Conservation (phyloP, 2,113 vertebrate species). For the Bostrychus sinensis region DNA sequence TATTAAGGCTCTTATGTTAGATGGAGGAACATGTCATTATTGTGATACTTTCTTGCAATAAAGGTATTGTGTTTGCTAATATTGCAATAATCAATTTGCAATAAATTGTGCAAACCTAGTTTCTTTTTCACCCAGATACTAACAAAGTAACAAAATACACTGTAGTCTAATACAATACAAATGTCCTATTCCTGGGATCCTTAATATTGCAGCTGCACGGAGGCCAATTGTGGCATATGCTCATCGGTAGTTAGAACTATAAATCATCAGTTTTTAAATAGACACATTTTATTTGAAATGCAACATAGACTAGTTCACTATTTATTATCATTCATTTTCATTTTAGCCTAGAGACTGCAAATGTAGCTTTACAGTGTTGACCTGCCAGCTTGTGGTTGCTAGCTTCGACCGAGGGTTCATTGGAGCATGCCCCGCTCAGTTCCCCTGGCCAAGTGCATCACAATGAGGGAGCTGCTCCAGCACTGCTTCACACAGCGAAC, state of each 20-base stretch:
- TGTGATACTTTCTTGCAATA: too few relatives aligned
- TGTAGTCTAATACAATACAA: not conserved
- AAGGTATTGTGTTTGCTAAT: too few relatives aligned
- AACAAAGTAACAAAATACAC: not conserved
- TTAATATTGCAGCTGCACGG: not conserved
- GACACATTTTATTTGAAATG: slow-evolving; percentile 1
- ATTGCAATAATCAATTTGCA: too few relatives aligned
- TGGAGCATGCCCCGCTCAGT: slow-evolving; percentile 28
- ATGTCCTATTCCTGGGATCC: not conserved
- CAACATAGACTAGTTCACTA: not conserved
- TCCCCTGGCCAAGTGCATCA: slow-evolving; percentile 45
- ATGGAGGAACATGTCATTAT: too few relatives aligned
- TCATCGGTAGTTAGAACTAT: not conserved
- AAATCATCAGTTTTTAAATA: slow-evolving; percentile 8
- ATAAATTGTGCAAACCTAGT: too few relatives aligned
- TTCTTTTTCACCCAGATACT: not conserved
- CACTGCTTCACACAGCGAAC: slow-evolving; percentile 35
- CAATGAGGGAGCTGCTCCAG: slow-evolving; percentile 29
- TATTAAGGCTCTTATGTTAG: too few relatives aligned
- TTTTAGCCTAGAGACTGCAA: slow-evolving; percentile 5
- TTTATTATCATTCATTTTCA: slow-evolving; percentile 10
- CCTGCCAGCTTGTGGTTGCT: slow-evolving; percentile 27
- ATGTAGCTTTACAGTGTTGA: slow-evolving; percentile 16
- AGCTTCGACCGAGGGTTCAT: slow-evolving; percentile 38
- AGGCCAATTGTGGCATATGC: not conserved